Conservation (phyloP, 1,140 invertebrate genomes). For the Aphelinus atriplicis region DNA sequence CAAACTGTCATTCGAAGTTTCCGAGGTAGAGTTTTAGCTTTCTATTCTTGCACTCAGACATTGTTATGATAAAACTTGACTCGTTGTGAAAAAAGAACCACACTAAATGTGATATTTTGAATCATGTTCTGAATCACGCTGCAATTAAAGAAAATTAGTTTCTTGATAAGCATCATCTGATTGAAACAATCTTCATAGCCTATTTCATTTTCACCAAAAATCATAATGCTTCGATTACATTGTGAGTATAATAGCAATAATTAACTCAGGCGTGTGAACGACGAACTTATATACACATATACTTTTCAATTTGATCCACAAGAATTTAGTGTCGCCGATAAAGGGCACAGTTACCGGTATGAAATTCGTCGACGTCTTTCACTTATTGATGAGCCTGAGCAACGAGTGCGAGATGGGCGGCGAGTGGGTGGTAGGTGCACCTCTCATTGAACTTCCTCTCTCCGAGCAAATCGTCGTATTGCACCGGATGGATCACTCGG, state of each 20-base stretch:
- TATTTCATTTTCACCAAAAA: too few species aligned
- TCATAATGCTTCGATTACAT: too few species aligned
- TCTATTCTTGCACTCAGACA: background rate
- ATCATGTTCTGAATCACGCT: background rate
- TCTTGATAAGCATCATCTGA: too few species aligned
- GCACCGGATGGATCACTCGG: slow-evolving; percentile 81
- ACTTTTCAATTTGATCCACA: too few species aligned
- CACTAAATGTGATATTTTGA: background rate
- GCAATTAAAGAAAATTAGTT: slow-evolving; percentile 3
- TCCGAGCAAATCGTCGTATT: slow-evolving; percentile 83
- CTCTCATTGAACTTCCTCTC: slow-evolving; percentile 76
- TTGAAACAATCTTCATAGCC: too few species aligned
- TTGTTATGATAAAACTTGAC: background rate
- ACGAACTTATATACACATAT: too few species aligned
- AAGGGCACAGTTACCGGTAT: slow-evolving; percentile 70
- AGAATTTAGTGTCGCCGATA: background rate
- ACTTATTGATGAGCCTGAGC: slow-evolving; percentile 71
- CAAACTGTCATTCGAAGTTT: slow-evolving; percentile 41
- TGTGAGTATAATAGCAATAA: too few species aligned
- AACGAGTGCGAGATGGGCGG: slow-evolving; percentile 76
- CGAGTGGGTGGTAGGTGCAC: slow-evolving; percentile 73
- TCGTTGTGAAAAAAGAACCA: background rate
- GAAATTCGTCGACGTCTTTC: slow-evolving; percentile 72
- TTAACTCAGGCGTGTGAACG: too few species aligned
- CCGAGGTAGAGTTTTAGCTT: slow-evolving; percentile 13